phyloP scores from a whole-genome alignment of 2,888 invertebrate genomes.

The Ormyrus thymus region DNA sequence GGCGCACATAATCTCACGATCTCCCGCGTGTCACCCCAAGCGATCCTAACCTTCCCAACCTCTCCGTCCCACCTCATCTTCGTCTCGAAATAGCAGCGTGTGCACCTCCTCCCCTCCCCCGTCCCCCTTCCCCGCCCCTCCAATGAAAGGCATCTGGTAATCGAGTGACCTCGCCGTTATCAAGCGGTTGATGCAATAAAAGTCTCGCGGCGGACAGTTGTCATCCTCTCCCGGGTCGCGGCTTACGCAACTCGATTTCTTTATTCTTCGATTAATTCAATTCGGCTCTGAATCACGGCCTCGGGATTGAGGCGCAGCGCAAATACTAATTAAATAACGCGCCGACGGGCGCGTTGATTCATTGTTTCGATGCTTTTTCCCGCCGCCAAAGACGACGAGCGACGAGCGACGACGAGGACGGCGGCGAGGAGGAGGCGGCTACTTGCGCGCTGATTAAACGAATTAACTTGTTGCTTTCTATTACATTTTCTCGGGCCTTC shows the following conservation, averaged over 20 bases:
- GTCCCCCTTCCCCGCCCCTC: conserved; percentile 29
- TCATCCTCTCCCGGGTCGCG: too few species aligned
- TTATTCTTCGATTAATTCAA: conserved; percentile 57
- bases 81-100: too few species aligned
- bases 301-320: conserved; percentile 32
- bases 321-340: conserved; percentile 53
- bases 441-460: conserved; percentile 33
- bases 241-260: conserved; percentile 41
- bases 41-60: too few species aligned
- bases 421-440: background rate
- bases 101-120: too few species aligned
- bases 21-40: too few species aligned
- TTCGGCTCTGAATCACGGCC: conserved; percentile 46
- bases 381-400: background rate
- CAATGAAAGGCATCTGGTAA: conserved; percentile 68
- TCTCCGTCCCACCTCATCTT: too few species aligned
- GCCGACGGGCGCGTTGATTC: conserved; percentile 45
- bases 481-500: conserved; percentile 48
- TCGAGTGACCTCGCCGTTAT: conserved; percentile 70
- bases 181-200: conserved; percentile 70
- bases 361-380: conserved; percentile 48
- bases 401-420: too few species aligned
- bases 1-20: too few species aligned
- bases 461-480: conserved; percentile 51
- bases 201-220: conserved; percentile 50